These are phyloP conservation scores for Phaedon cochleariae DNA, from an alignment of 2,888 invertebrate genomes.

Conservation along the genomic window DNA sequence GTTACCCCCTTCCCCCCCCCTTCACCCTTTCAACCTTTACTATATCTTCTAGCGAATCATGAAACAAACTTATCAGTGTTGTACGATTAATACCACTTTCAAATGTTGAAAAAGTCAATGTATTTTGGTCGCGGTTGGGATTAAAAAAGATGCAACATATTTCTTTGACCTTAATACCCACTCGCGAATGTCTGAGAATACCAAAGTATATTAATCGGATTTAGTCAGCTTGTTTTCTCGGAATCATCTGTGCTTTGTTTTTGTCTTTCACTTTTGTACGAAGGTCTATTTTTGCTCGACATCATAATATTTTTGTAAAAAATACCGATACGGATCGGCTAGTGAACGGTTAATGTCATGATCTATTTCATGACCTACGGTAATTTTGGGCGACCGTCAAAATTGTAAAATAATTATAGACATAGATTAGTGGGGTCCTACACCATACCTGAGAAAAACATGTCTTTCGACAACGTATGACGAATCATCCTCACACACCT, in stretches of 20 bases:
- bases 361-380: not conserved
- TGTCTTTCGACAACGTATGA: no score
- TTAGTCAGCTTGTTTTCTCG: slow-evolving; percentile 16
- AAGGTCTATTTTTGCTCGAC: slow-evolving; percentile 8
- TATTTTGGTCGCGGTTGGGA: slow-evolving; percentile 1
- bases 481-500: no score
- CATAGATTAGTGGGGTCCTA: not conserved
- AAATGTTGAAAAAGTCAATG: not conserved
- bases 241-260: slow-evolving; percentile 19
- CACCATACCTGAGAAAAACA: no score
- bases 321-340: slow-evolving; percentile 3
- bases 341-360: slow-evolving; percentile 1
- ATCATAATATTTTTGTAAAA: slow-evolving; percentile 10
- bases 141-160: slow-evolving; percentile 6
- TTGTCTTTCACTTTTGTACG: slow-evolving; percentile 15
- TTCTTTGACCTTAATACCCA: slow-evolving; percentile 19
- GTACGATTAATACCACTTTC: no score
- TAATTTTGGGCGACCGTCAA: not conserved
- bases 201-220: not conserved
- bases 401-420: not conserved
- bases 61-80: no score
- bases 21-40: no score
- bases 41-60: no score
- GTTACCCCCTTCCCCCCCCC: no score
- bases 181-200: slow-evolving; percentile 19